Evolutionary conservation across 2,113 vertebrate genomes (phyloP).

Genomic region (Rhizomys pruinosus): DNA sequence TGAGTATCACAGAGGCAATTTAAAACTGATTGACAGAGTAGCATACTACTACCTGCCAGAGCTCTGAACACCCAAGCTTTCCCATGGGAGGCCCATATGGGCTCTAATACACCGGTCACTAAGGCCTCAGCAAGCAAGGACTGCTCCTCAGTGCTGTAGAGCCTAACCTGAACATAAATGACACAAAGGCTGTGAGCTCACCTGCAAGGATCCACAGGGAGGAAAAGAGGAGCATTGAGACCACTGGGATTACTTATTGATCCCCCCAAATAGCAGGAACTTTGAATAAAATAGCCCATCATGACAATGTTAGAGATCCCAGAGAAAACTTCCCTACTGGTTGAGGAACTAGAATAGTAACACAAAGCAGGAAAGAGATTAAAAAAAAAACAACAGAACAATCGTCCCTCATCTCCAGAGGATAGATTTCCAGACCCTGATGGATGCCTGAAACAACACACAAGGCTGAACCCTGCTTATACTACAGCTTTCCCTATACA

Average conservation of each 20-base stretch:
- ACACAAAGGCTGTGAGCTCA: not conserved
- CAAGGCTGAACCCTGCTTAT: not conserved
- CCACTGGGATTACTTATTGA: not conserved
- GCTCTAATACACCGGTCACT: constrained; percentile 50
- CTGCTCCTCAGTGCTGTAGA: constrained; percentile 1
- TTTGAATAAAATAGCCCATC: not conserved
- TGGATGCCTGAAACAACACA: not conserved
- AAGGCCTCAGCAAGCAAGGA: not conserved
- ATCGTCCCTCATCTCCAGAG: not conserved
- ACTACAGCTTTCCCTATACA: not conserved
- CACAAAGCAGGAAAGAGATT: not conserved
- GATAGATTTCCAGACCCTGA: not conserved
- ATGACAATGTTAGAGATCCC: not conserved
- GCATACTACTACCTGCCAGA: constrained; percentile 13
- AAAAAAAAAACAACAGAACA: not conserved
- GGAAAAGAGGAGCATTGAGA: not conserved
- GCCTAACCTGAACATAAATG: not conserved
- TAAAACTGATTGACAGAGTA: constrained; percentile 38
- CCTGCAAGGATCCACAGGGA: not conserved
- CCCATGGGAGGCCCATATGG: constrained; percentile 47
- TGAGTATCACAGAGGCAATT: constrained; percentile 47
- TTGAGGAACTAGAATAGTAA: not conserved
- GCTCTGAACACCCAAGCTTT: not conserved
- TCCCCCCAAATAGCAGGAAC: not conserved
- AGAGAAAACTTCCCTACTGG: constrained; percentile 9